Evolutionary conservation across 2,888 invertebrate species (phyloP).

Genomic region (Scaptodrosophila latifasciaeformis): DNA sequence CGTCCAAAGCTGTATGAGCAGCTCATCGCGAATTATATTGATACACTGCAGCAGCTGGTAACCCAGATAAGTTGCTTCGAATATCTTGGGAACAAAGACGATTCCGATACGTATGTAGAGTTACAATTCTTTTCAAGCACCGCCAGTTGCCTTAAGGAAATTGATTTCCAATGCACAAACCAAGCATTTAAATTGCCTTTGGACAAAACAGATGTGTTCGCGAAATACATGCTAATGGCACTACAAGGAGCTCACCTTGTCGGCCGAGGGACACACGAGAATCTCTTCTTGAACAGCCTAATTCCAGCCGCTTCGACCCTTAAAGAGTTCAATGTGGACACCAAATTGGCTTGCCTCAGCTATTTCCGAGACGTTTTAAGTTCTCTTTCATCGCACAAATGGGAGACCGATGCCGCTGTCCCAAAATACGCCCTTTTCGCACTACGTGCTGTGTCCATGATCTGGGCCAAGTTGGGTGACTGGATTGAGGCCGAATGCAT

Average conservation of each 20-base stretch:
- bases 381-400: conserved; percentile 22
- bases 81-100: conserved; percentile 16
- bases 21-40: conserved; percentile 51
- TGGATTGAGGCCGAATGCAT: conserved; percentile 58
- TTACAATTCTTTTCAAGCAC: conserved; percentile 47
- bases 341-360: conserved; percentile 57
- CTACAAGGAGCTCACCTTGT: conserved; percentile 53
- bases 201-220: conserved; percentile 41
- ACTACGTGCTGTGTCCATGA: conserved; percentile 42
- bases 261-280: conserved; percentile 53
- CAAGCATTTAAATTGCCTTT: conserved; percentile 35
- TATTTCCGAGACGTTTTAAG: conserved; percentile 54
- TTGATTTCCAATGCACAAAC: conserved; percentile 56
- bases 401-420: conserved; percentile 22
- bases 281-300: conserved; percentile 49
- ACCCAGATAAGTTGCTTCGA: conserved; percentile 31
- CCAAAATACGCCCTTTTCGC: conserved; percentile 39
- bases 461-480: conserved; percentile 52
- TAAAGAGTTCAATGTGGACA: conserved; percentile 55
- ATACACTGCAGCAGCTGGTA: conserved; percentile 52
- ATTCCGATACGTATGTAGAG: conserved; percentile 1
- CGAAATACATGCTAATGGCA: conserved; percentile 53
- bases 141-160: conserved; percentile 45
- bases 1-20: conserved; percentile 62
- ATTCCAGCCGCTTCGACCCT: conserved; percentile 48